phyloP scores from a whole-genome alignment of 2,113 vertebrate genomes.

The Sphyrna mokarran region DNA sequence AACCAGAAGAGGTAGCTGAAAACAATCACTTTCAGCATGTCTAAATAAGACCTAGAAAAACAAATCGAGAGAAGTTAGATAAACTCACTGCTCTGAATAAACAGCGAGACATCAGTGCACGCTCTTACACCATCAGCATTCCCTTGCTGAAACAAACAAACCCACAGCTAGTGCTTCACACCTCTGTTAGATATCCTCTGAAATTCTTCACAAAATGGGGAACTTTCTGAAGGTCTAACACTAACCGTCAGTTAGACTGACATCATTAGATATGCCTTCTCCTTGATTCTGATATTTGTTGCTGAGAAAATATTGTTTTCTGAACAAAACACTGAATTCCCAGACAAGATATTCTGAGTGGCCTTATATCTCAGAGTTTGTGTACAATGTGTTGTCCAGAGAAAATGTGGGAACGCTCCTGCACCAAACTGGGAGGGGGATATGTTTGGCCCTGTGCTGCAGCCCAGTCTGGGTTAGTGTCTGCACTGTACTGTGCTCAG shows the following conservation, averaged over 20 bases:
- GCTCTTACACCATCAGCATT: background rate
- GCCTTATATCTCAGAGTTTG: background rate
- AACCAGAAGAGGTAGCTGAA: constrained; percentile 69
- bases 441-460: background rate
- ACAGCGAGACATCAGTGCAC: background rate
- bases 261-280: too few species aligned
- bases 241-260: background rate
- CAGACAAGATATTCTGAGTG: background rate
- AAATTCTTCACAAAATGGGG: background rate
- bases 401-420: background rate
- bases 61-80: background rate
- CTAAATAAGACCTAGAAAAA: constrained; percentile 56
- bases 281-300: background rate
- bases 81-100: background rate
- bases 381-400: background rate
- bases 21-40: constrained; percentile 61
- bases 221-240: background rate
- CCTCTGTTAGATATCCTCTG: background rate
- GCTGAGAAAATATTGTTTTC: background rate
- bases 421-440: background rate
- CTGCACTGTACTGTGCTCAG: background rate
- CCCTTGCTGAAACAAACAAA: background rate
- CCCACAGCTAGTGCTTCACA: background rate
- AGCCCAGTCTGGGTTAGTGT: too few species aligned
- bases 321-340: background rate